phyloP scores from a whole-genome alignment of 1,140 invertebrate genomes.

The Hetaerina americana region DNA sequence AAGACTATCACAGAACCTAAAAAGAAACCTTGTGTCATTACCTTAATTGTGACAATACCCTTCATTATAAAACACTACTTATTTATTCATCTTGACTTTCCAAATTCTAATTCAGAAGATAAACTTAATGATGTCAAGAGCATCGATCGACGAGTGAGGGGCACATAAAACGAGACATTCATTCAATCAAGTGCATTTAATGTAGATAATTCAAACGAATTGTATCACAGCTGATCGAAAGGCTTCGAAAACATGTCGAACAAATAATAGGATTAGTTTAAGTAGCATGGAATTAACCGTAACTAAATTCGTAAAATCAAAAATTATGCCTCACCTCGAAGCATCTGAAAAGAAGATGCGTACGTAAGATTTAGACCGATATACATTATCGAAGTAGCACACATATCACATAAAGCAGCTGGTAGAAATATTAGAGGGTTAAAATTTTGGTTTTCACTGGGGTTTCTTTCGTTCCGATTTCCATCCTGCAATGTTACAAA shows the following conservation, averaged over 20 bases:
- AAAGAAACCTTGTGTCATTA: conserved; percentile 17
- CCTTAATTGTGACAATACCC: too few species aligned
- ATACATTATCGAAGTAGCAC: conserved; percentile 76
- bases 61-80: too few species aligned
- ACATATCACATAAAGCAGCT: conserved; percentile 74
- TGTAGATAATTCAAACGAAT: too few species aligned
- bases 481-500: conserved; percentile 37
- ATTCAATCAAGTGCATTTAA: too few species aligned
- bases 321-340: conserved; percentile 48
- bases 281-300: neutral
- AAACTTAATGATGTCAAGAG: too few species aligned
- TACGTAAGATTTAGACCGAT: conserved; percentile 84
- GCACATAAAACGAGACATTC: too few species aligned
- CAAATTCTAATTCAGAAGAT: too few species aligned
- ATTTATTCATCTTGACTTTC: too few species aligned
- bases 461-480: conserved; percentile 36
- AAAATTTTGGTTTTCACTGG: conserved; percentile 55
- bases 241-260: too few species aligned
- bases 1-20: conserved; percentile 84
- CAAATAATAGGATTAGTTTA: neutral
- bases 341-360: conserved; percentile 93
- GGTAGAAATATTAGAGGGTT: conserved; percentile 71
- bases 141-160: too few species aligned
- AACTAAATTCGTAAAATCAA: neutral
- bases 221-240: too few species aligned